Evolutionary conservation across 2,888 invertebrate genomes (phyloP), one percentile per base, ranked within the genome.

Genomic region (Pristionchus maxplancki): DNA sequence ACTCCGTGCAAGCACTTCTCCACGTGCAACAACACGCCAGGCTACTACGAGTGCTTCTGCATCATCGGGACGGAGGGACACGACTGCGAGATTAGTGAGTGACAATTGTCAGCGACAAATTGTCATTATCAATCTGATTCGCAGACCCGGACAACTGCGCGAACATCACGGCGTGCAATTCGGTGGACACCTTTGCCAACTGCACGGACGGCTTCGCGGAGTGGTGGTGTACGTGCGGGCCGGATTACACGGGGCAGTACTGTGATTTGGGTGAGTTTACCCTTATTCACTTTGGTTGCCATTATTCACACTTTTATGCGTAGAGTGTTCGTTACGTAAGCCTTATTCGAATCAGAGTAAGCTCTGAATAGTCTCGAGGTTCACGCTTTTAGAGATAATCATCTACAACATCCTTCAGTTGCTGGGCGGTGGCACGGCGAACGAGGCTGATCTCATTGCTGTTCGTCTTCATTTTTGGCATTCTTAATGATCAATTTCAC

Each of bases 211-310:
- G 53, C 48, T 58, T 58, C 83, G 83, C 34, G 5, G 24, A 58
- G 53, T 53, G 58, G 53, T 37, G 53, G 34, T 82, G 82, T 15
- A 50, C 28, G 28, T 82, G 82, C 44, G 31, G 34, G 6, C 31
- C 53, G 2, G 58, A 83, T 15, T 83, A 37, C 58, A 53, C 53
- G 11, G 83, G 83, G 24, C 53, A 53, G 37, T 83, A 20, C 83
- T 83, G 83, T 58, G 58, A 83, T 37, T 17, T 83, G 34, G 58
- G 83, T 83, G 40, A 83, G 58, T n/a, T n/a, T n/a, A n/a, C n/a
- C n/a, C n/a, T n/a, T n/a, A n/a, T n/a, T n/a, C n/a, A n/a, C 34
- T 31, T 8, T n/a, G 34, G n/a, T 13, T n/a, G 24, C 3, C 28
- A 13, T 62, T 62, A n/a, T 62, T n/a, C 9, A 24, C 24, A 58